Evolutionary conservation across 2,888 invertebrate species (phyloP), one percentile per base, ranked within the genome.

Genomic region (Apodemia hepburni): DNA sequence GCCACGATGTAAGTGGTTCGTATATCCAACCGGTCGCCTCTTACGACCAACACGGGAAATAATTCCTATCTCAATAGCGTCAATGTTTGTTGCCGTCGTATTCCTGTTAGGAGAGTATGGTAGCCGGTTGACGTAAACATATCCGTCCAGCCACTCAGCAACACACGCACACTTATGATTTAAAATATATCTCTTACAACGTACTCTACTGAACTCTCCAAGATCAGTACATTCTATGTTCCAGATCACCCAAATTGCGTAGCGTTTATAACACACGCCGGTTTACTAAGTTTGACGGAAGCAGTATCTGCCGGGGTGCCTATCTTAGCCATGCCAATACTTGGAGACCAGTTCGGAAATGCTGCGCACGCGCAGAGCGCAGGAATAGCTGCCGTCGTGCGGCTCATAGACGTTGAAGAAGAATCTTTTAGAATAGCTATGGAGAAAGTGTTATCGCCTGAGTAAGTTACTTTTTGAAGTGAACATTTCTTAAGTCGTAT

Each of bases 221-320:
- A 33, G 8, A 33, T 0, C 33, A 33, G 7, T 33, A 33, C 9
- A 33, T 33, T 9, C 9, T 33, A 9, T 33, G 33, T 62, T 47
- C 0, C 22, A 62, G 62, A 62, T 29, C 93, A 94, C 73, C 92
- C 93, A 0, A 93, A 93, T 63, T 92, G 94, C 47, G 92, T 92
- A 62, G 85, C 92, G 1, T 79, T 82, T 62, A 73, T 82, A 60
- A 84, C 91, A 0, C 93, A 93, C 70, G 92, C 91, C 1, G 93
- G 93, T 6, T 78, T 93, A 51, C 73, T 93, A 65, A 92, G 93
- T 58, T 76, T 88, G 38, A 92, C 87, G 0, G 93, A 93, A 71
- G 87, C 92, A 1, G 87, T 92, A 1, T 83, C 92, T 33, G 86
- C 86, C 29, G 93, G 92, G 0, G 92, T 92, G 15, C 93, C 93